phyloP scores from a whole-genome alignment of 2,113 vertebrate species.

The Lathamus discolor region DNA sequence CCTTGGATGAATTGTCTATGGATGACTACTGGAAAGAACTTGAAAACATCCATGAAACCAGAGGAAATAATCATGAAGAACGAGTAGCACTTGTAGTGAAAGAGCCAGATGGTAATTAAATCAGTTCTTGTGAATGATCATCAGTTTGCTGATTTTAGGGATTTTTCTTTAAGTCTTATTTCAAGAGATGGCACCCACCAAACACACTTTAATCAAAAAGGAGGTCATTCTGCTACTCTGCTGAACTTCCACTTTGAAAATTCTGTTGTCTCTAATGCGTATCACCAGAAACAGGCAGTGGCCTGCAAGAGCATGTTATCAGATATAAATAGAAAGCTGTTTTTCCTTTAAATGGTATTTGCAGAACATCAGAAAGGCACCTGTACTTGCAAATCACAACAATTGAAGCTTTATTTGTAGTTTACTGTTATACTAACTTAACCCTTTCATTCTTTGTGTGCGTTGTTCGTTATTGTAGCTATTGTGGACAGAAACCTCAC shows the following conservation, averaged over 20 bases:
- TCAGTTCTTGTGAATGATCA: neutral
- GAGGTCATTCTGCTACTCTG: neutral
- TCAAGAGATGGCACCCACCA: neutral
- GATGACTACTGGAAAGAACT: slow-evolving; percentile 93
- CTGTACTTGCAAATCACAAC: neutral
- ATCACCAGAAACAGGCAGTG: neutral
- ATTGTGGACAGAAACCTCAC: slow-evolving; percentile 16
- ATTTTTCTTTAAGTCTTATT: neutral
- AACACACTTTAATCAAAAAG: neutral
- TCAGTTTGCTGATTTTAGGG: neutral
- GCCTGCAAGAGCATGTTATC: neutral
- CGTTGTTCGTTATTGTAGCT: slow-evolving; percentile 23
- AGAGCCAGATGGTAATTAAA: slow-evolving; percentile 86
- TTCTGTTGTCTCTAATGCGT: neutral
- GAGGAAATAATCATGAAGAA: slow-evolving; percentile 75
- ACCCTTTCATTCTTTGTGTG: neutral
- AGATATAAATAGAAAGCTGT: neutral
- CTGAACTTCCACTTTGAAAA: neutral
- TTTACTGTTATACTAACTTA: slow-evolving; percentile 27
- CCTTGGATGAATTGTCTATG: slow-evolving; percentile 89
- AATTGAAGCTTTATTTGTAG: neutral
- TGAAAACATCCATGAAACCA: slow-evolving; percentile 86
- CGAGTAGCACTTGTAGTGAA: slow-evolving; percentile 85
- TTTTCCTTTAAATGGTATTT: slow-evolving; percentile 9
- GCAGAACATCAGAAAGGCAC: neutral